Evolutionary conservation across 2,888 invertebrate species (phyloP).

Genomic region (Trichacis sp.): DNA sequence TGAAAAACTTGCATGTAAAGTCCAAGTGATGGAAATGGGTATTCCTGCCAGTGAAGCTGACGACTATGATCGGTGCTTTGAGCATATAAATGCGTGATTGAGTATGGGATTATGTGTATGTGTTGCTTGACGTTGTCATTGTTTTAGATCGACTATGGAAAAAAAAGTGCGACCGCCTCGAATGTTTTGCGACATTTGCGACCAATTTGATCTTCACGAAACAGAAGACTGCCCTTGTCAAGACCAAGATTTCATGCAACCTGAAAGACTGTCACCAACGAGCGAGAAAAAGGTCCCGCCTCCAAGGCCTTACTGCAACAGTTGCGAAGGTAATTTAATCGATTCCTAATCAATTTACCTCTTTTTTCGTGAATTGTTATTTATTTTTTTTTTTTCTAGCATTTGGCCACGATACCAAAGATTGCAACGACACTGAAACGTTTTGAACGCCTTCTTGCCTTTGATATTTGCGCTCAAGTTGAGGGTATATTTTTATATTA

Average conservation of each 20-base stretch:
- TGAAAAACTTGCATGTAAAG: slow-evolving; percentile 82
- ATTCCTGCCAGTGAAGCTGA: slow-evolving; percentile 69
- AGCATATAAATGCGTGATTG: no score
- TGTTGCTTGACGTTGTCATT: no score
- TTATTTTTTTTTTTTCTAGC: slow-evolving; percentile 73
- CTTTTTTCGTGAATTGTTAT: slow-evolving; percentile 10
- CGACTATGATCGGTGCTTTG: slow-evolving; percentile 70
- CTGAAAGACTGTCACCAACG: slow-evolving; percentile 64
- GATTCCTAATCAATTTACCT: slow-evolving; percentile 20
- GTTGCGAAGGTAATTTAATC: slow-evolving; percentile 82
- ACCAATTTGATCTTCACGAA: slow-evolving; percentile 95
- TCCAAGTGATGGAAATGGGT: slow-evolving; percentile 83
- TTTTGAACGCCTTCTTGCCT: slow-evolving; percentile 71
- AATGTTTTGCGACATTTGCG: slow-evolving; percentile 97
- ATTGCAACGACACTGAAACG: slow-evolving; percentile 89
- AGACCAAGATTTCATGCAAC: slow-evolving; percentile 72
- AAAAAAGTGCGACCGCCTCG: slow-evolving; percentile 78
- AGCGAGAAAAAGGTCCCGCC: slow-evolving; percentile 62
- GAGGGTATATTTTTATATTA: no score
- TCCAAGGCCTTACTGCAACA: slow-evolving; percentile 87
- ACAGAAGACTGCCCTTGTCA: slow-evolving; percentile 97
- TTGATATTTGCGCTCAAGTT: background rate
- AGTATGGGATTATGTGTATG: no score
- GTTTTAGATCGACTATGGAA: slow-evolving; percentile 49
- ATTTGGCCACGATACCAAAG: slow-evolving; percentile 88